phyloP scores from a whole-genome alignment of 2,888 invertebrate genomes.

The Spodoptera exigua region DNA sequence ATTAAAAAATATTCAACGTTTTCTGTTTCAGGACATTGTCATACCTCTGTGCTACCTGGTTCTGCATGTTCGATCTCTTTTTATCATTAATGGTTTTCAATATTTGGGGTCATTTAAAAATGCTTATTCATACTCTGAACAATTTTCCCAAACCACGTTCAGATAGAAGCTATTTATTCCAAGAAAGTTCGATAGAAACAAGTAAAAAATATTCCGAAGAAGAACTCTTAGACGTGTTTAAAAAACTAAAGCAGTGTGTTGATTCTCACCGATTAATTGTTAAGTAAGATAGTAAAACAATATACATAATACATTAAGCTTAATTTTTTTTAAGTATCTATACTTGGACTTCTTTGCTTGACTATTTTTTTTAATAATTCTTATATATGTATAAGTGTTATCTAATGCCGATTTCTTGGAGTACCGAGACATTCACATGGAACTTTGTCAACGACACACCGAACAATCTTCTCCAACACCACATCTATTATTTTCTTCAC shows the following conservation, averaged over 20 bases:
- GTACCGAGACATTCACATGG: no score
- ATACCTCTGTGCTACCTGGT: slow-evolving; percentile 18
- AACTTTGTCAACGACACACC: no score
- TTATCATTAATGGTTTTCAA: slow-evolving; percentile 54
- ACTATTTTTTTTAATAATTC: no score
- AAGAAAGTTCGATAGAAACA: background rate
- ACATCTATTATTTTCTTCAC: no score
- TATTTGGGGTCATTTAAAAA: slow-evolving; percentile 58
- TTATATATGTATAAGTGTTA: no score
- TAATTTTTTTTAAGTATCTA: no score
- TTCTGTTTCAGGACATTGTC: slow-evolving; percentile 32
- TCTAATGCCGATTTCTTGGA: no score
- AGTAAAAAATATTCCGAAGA: slow-evolving; percentile 27
- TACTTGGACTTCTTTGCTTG: no score
- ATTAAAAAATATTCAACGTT: no score
- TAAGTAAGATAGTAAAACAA: slow-evolving; percentile 36
- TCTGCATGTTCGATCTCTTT: slow-evolving; percentile 49
- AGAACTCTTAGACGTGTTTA: slow-evolving; percentile 29
- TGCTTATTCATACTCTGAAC: slow-evolving; percentile 47
- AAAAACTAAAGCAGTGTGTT: slow-evolving; percentile 36
- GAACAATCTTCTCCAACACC: no score
- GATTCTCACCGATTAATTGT: slow-evolving; percentile 45
- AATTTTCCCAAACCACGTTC: slow-evolving; percentile 43
- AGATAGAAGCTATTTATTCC: background rate
- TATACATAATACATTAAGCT: no score